phyloP scores from a whole-genome alignment of 2,888 invertebrate genomes.

The Aphidoletes aphidimyza region DNA sequence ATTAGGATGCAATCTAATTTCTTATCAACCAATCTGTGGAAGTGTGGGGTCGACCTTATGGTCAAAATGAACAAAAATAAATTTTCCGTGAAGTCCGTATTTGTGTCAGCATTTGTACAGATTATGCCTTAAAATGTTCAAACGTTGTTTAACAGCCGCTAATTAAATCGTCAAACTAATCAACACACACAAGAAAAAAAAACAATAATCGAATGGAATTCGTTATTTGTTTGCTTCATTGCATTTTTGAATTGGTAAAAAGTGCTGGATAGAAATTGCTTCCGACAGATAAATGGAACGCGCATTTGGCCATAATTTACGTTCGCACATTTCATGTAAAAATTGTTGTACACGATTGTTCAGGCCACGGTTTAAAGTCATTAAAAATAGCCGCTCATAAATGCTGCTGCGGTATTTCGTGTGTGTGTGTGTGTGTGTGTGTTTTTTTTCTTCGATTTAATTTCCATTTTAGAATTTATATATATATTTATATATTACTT shows the following conservation, averaged over 20 bases:
- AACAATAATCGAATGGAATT: slow-evolving; percentile 2
- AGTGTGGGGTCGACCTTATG: no score
- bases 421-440: no score
- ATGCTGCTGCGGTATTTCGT: no score
- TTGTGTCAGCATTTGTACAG: no score
- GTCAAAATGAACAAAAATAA: no score
- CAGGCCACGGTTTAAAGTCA: slow-evolving; percentile 31
- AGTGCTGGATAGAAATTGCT: background rate
- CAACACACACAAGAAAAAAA: background rate
- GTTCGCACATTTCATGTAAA: slow-evolving; percentile 25
- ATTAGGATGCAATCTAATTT: slow-evolving; percentile 35
- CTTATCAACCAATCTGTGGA: background rate
- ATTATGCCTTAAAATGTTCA: no score
- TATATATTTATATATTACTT: no score
- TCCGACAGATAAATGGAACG: slow-evolving; percentile 38
- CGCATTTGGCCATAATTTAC: slow-evolving; percentile 24
- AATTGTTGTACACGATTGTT: slow-evolving; percentile 14
- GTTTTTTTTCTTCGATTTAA: background rate
- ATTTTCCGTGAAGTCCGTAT: no score
- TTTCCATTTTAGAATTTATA: background rate
- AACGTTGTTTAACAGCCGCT: background rate
- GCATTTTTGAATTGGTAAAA: slow-evolving; percentile 8
- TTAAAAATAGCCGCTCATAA: slow-evolving; percentile 44
- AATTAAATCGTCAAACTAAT: slow-evolving; percentile 35
- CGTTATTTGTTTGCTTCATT: slow-evolving; percentile 32